A percentile compares a stretch with the other conserved stretches of the same genome.
Evolutionary conservation across 2,888 invertebrate genomes (phyloP).

Genomic region (Psylliodes chrysocephalus): DNA sequence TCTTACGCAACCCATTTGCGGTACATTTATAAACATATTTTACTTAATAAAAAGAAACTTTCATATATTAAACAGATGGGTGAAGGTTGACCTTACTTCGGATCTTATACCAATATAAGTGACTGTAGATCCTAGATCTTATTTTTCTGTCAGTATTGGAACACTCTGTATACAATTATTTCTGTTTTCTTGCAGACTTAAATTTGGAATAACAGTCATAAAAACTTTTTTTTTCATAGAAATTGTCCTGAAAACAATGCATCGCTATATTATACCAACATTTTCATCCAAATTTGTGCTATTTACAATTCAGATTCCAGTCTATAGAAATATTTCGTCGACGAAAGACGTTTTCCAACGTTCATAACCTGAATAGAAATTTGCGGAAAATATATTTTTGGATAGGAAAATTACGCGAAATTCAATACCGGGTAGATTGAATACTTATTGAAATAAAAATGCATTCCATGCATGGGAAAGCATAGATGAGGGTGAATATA

Average conservation of each 20-base stretch:
- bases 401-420: constrained; percentile 18
- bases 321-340: constrained; percentile 26
- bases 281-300: constrained; percentile 17
- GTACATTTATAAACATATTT: too few relatives aligned
- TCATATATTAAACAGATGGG: too few relatives aligned
- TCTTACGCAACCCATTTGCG: too few relatives aligned
- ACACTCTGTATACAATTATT: too few relatives aligned
- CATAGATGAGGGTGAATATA: constrained; percentile 2
- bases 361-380: constrained; percentile 7
- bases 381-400: constrained; percentile 12
- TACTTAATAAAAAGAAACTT: too few relatives aligned
- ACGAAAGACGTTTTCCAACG: too few relatives aligned
- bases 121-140: too few relatives aligned
- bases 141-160: too few relatives aligned
- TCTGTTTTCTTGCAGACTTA: not conserved
- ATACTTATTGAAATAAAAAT: constrained; percentile 20
- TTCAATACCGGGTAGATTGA: constrained; percentile 16
- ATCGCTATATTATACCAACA: constrained; percentile 20
- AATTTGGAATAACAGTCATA: not conserved
- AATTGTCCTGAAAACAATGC: constrained; percentile 4
- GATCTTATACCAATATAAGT: too few relatives aligned
- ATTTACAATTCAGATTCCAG: constrained; percentile 36
- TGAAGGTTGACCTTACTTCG: too few relatives aligned
- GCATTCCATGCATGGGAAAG: constrained; percentile 13
- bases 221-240: not conserved